These are phyloP conservation scores for Emydoidea blandingii DNA, from an alignment of 2,797 vertebrate genomes.

Conservation along the genomic window DNA sequence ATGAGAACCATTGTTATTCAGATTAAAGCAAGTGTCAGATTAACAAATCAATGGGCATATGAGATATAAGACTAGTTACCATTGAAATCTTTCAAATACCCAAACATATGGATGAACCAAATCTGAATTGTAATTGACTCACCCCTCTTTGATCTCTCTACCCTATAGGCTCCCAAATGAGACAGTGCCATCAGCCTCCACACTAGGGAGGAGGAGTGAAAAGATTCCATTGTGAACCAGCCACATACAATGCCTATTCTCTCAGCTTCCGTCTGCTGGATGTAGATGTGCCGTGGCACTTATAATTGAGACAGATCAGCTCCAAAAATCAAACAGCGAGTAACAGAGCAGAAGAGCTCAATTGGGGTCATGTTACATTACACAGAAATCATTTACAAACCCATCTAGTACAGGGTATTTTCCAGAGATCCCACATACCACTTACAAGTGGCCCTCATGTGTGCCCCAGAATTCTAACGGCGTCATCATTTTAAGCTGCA, in stretches of 20 bases:
- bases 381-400: not conserved
- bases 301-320: not conserved
- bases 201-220: rapidly evolving
- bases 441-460: rapidly evolving
- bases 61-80: slow-evolving; percentile 62
- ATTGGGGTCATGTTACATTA: not conserved
- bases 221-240: not conserved
- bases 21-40: slow-evolving; percentile 73
- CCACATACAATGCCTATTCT: slow-evolving; percentile 11
- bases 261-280: not conserved
- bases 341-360: not conserved
- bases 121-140: slow-evolving; percentile 48
- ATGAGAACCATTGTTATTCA: slow-evolving; percentile 70
- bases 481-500: rapidly evolving
- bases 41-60: slow-evolving; percentile 72
- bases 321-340: not conserved
- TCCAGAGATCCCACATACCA: not conserved
- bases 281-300: not conserved
- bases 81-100: slow-evolving; percentile 66
- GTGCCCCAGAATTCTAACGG: rapidly evolving
- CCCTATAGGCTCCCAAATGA: slow-evolving; percentile 39
- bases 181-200: not conserved
- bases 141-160: slow-evolving; percentile 44
- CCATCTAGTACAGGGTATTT: not conserved
- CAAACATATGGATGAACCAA: slow-evolving; percentile 63